Percentiles rank a stretch among this genome's conserved stretches.
These are phyloP conservation scores for Sepiola atlantica DNA, from an alignment of 2,888 invertebrate genomes.

Conservation along the genomic window DNA sequence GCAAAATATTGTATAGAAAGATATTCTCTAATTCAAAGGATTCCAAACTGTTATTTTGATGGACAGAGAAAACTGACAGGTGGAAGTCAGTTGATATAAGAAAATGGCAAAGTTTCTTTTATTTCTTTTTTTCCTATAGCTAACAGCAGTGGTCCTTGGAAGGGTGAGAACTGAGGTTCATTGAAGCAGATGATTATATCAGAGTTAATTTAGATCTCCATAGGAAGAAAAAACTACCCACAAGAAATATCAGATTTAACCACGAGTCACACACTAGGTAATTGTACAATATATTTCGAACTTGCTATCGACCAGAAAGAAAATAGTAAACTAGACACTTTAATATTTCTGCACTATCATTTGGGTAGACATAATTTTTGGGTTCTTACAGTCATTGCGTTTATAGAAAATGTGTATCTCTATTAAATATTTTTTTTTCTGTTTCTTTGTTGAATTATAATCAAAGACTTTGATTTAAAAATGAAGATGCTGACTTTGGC, in stretches of 20 bases:
- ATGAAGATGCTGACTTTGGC: too few species aligned
- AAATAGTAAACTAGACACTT: neutral
- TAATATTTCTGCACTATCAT: neutral
- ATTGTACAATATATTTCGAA: constrained; percentile 7
- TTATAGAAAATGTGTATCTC: too few species aligned
- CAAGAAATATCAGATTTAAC: neutral
- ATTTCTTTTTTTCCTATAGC: neutral
- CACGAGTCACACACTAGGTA: neutral
- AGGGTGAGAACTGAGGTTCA: neutral
- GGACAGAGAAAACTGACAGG: neutral
- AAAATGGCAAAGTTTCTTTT: neutral
- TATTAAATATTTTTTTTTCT: too few species aligned
- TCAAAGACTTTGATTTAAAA: too few species aligned
- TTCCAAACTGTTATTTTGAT: neutral
- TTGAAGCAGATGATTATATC: constrained; percentile 19
- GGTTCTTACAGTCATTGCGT: neutral
- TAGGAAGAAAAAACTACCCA: neutral
- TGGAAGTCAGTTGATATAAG: neutral
- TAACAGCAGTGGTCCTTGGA: neutral
- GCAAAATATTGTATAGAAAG: neutral
- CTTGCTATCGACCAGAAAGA: constrained; percentile 1
- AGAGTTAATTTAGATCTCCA: neutral
- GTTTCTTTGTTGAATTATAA: too few species aligned
- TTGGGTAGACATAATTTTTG: constrained; percentile 32
- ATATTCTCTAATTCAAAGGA: neutral